Evolutionary conservation across 2,888 invertebrate genomes (phyloP).

Genomic region (Sipha maydis): DNA sequence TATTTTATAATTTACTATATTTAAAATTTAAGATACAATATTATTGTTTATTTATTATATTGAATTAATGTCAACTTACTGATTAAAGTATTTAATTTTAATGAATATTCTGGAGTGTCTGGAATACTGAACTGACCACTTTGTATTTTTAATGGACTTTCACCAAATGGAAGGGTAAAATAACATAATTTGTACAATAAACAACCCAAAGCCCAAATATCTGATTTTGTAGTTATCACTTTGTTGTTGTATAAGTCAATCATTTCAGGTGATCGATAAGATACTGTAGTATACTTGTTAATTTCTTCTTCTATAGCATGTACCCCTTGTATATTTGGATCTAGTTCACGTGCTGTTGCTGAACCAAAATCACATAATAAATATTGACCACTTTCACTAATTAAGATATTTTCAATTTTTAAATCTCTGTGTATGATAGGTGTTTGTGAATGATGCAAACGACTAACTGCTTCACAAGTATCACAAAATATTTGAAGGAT

Average conservation of each 20-base stretch:
- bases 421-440: slow-evolving; percentile 93
- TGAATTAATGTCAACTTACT: slow-evolving; percentile 69
- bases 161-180: slow-evolving; percentile 89
- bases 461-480: slow-evolving; percentile 88
- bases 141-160: slow-evolving; percentile 91
- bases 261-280: slow-evolving; percentile 93
- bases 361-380: slow-evolving; percentile 95
- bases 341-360: slow-evolving; percentile 83
- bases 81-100: slow-evolving; percentile 78
- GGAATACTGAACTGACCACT: slow-evolving; percentile 88
- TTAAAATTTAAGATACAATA: not conserved
- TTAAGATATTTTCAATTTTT: slow-evolving; percentile 90
- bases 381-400: slow-evolving; percentile 82
- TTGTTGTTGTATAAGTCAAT: slow-evolving; percentile 87
- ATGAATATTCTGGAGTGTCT: slow-evolving; percentile 79
- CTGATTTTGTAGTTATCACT: slow-evolving; percentile 85
- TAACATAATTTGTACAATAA: slow-evolving; percentile 89
- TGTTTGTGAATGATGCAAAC: slow-evolving; percentile 90
- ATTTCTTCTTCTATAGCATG: slow-evolving; percentile 84
- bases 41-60: slow-evolving; percentile 58
- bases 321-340: slow-evolving; percentile 76
- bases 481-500: slow-evolving; percentile 90
- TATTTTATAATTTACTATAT: not conserved
- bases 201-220: slow-evolving; percentile 92
- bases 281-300: slow-evolving; percentile 87